Conservation (phyloP, 1,140 invertebrate species). For the Drosophila lacertosa region DNA sequence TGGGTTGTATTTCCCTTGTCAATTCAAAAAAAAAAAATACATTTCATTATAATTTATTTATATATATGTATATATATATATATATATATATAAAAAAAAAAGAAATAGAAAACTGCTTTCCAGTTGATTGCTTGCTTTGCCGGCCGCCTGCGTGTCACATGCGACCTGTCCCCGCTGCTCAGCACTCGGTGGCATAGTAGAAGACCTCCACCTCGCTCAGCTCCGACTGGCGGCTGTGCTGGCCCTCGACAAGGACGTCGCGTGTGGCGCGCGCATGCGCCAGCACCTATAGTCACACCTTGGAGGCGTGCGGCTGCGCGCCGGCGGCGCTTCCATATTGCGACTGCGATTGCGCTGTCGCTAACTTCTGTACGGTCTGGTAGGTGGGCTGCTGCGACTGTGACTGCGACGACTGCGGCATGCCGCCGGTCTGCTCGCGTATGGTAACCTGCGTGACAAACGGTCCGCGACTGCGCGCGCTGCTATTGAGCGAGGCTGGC, state of each 20-base stretch:
- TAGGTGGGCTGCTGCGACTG: slow-evolving; percentile 73
- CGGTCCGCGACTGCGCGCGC: slow-evolving; percentile 84
- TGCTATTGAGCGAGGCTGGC: slow-evolving; percentile 71
- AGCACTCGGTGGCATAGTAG: slow-evolving; percentile 81
- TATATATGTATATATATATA: not conserved
- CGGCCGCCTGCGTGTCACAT: slow-evolving; percentile 36
- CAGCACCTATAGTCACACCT: slow-evolving; percentile 84
- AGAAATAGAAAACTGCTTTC: slow-evolving; percentile 9
- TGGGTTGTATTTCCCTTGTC: slow-evolving; percentile 27
- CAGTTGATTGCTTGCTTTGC: slow-evolving; percentile 29
- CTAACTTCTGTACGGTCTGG: slow-evolving; percentile 71
- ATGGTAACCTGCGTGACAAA: slow-evolving; percentile 86
- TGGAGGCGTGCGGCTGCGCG: slow-evolving; percentile 78
- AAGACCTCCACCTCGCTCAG: slow-evolving; percentile 76
- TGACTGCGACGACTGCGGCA: slow-evolving; percentile 21
- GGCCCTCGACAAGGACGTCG: slow-evolving; percentile 53
- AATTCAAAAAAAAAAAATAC: slow-evolving; percentile 10
- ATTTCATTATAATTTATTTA: slow-evolving; percentile 10
- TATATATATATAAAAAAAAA: not conserved
- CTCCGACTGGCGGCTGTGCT: slow-evolving; percentile 23
- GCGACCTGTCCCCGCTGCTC: slow-evolving; percentile 2
- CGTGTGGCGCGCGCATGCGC: slow-evolving; percentile 76
- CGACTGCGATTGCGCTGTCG: slow-evolving; percentile 37
- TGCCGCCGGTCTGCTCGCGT: slow-evolving; percentile 60
- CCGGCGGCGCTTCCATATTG: slow-evolving; percentile 64